These are phyloP conservation scores for pig (Sus scrofa) DNA, from an alignment of 2,113 vertebrate species.

Conservation along the genomic window T2T-Sscrofa CM000824.6:33307001-33307500, in stretches of 20 bases:
- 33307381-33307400: neutral
- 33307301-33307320: neutral
- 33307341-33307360: neutral
- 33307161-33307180: constrained; percentile 59
- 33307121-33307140: constrained; percentile 59
- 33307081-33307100: constrained; percentile 33
- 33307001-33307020: neutral
- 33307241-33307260: neutral
- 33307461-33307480: neutral
- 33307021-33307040: constrained; percentile 55
- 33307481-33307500: neutral
- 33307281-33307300: neutral
- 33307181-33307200: neutral
- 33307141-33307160: constrained; percentile 54
- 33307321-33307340: neutral
- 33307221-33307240: neutral
- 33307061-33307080: constrained; percentile 28
- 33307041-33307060: constrained; percentile 15
- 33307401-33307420: neutral
- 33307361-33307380: neutral
- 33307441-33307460: neutral
- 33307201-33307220: neutral
- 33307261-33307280: neutral
- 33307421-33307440: neutral
- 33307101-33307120: constrained; percentile 55